A percentile compares a stretch with the other conserved stretches of the same genome.
Conservation (phyloP, 2,888 invertebrate species). For the Lasioglossum zephyrum region DNA sequence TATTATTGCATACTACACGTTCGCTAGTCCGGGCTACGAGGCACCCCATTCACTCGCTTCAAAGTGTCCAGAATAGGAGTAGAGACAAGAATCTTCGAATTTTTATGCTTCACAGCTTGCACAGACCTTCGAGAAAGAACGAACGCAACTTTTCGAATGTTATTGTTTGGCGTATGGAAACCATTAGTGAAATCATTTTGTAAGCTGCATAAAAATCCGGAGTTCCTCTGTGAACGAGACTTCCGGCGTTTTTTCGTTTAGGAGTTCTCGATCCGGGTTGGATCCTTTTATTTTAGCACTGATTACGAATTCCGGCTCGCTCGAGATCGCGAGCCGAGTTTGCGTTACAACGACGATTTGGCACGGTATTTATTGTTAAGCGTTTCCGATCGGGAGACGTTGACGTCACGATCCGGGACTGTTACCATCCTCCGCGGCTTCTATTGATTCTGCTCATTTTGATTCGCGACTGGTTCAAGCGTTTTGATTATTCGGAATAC, state of each 20-base stretch:
- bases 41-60: constrained; percentile 53
- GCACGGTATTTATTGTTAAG: constrained; percentile 74
- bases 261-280: not conserved
- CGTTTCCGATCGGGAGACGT: constrained; percentile 38
- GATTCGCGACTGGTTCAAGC: constrained; percentile 18
- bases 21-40: constrained; percentile 58
- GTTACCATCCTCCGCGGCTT: not conserved
- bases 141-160: not conserved
- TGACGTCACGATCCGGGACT: not conserved
- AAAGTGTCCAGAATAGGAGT: constrained; percentile 38
- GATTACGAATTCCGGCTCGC: not conserved
- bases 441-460: constrained; percentile 23
- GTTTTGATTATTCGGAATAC: not conserved
- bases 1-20: constrained; percentile 80
- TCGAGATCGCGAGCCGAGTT: constrained; percentile 22
- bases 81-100: not conserved
- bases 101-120: not conserved
- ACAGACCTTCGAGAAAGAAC: not conserved
- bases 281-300: not conserved
- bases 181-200: not conserved
- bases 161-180: not conserved
- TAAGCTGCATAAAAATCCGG: not conserved
- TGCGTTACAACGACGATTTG: constrained; percentile 68
- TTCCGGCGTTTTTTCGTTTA: not conserved
- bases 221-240: not conserved